Evolutionary conservation across 2,797 vertebrate genomes (phyloP), one percentile per base, ranked within the genome.

Genomic region (Tiaroga cobitis): DNA sequence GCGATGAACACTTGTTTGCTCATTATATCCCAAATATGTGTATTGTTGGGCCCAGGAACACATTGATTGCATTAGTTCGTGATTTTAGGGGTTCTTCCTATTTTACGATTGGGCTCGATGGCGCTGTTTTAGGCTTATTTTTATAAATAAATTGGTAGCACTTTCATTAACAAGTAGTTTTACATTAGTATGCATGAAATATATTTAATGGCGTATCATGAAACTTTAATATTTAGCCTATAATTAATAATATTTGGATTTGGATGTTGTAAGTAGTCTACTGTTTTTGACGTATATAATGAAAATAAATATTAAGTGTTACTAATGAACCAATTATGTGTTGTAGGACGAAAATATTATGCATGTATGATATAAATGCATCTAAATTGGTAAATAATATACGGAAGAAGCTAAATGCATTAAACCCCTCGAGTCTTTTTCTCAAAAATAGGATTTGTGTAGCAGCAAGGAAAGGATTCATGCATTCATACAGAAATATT

Each of bases 401-500:
- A 56, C n/a, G n/a, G 8, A 4, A 26, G 13, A 34, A n/a, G 51
- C 51, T 19, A 21, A 82, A 61, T 37, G 43, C 63, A 54, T 34
- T 2, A 49, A 69, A 56, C 9, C 46, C 34, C 24, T 81, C 80
- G 56, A 21, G 15, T 21, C 37, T 51, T 51, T 5, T 51, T 15
- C 21, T 8, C 19, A 37, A 18, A 24, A 34, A 3, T 2, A 8
- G n/a, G 3, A 13, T 69, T 10, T 24, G 63, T 68, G n/a, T n/a
- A n/a, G n/a, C n/a, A 0, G 19, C 18, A 21, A 34, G 41, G 29
- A 63, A 85, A 85, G 5, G 3, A 69, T 76, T 78, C 56, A 59
- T 67, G 49, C 41, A 9, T 82, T 61, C 69, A 41, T 89, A 88
- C 78, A 75, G 82, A 89, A 89, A 89, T 88, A 89, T 56, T 83